Conservation (phyloP, 2,797 vertebrate genomes). For the Enteromius radiatus region DNA sequence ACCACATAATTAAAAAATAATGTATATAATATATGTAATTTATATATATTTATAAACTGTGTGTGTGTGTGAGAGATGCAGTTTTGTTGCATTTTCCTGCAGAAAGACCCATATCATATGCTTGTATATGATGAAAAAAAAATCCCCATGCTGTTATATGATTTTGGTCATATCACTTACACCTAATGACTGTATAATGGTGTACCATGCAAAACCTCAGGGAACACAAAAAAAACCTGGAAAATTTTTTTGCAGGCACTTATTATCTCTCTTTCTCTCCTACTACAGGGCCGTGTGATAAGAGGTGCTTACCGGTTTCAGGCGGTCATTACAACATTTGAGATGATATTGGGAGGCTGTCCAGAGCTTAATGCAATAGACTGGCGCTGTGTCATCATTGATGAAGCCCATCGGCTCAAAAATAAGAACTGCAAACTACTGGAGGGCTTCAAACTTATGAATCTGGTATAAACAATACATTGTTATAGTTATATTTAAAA, state of each 20-base stretch:
- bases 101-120: not conserved
- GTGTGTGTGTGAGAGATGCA: not conserved
- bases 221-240: not conserved
- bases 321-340: constrained; percentile 96
- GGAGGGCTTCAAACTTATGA: constrained; percentile 98
- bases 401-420: constrained; percentile 97
- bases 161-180: not conserved
- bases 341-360: constrained; percentile 99
- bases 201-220: not conserved
- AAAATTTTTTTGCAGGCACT: not conserved
- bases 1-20: not conserved
- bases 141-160: not conserved
- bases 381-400: constrained; percentile 97
- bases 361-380: constrained; percentile 96
- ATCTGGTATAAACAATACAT: constrained; percentile 77
- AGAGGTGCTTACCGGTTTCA: constrained; percentile 93
- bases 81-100: not conserved
- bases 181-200: not conserved
- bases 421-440: constrained; percentile 99
- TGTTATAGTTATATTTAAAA: not conserved
- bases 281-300: constrained; percentile 84
- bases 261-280: not conserved
- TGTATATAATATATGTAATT: not conserved
- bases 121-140: not conserved
- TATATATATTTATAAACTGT: not conserved